Conservation (phyloP, 1,140 invertebrate species). For the Holotrichia oblita region DNA sequence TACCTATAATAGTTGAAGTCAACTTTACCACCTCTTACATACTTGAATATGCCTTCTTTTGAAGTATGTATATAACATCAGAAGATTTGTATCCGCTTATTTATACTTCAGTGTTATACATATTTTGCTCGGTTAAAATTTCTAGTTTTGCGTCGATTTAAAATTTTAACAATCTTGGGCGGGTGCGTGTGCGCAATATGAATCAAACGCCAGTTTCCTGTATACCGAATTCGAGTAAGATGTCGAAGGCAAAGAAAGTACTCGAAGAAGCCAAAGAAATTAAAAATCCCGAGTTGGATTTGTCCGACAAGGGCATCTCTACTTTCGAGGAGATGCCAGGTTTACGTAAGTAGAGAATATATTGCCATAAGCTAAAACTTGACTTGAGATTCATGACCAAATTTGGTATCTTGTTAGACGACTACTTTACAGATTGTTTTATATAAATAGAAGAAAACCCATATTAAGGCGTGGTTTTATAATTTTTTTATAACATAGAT, state of each 20-base stretch:
- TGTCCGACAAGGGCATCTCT: constrained; percentile 90
- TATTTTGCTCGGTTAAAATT: too few species aligned
- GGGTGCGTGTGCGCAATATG: constrained; percentile 5
- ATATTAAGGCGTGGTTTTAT: constrained; percentile 53
- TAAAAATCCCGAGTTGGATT: constrained; percentile 93
- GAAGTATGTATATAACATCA: too few species aligned
- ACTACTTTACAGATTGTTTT: neutral
- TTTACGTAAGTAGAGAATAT: constrained; percentile 80
- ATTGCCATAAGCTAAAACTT: neutral
- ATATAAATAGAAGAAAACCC: constrained; percentile 32
- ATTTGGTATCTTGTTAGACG: constrained; percentile 65
- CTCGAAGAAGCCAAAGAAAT: constrained; percentile 90
- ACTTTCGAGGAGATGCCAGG: constrained; percentile 93
- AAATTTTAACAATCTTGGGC: neutral
- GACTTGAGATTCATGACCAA: constrained; percentile 58
- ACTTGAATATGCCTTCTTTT: too few species aligned
- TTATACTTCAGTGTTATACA: too few species aligned
- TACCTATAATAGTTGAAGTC: too few species aligned
- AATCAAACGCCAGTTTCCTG: constrained; percentile 70
- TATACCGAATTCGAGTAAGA: constrained; percentile 77
- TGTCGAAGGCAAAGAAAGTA: constrained; percentile 91
- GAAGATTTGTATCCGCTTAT: too few species aligned
- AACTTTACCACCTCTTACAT: too few species aligned
- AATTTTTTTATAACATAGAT: neutral
- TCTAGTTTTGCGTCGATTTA: too few species aligned